Conservation (phyloP, 2,113 vertebrate genomes). For the Tragelaphus buxtoni region DNA sequence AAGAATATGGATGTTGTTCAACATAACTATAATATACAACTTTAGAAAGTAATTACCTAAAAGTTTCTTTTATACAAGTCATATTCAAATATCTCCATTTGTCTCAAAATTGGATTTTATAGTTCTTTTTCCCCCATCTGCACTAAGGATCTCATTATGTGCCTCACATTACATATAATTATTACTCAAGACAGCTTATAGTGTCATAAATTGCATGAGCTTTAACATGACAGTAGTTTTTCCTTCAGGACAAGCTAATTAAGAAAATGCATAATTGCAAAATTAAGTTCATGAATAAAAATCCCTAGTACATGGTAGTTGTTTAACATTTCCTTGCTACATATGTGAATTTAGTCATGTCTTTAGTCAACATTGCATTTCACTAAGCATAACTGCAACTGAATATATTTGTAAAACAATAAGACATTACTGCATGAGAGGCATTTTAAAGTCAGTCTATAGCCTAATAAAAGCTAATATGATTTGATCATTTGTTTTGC, state of each 20-base stretch:
- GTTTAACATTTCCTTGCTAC: not conserved
- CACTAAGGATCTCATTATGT: not conserved
- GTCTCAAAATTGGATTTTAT: not conserved
- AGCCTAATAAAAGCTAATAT: not conserved
- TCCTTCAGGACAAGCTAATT: not conserved
- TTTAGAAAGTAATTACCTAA: not conserved
- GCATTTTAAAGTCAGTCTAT: not conserved
- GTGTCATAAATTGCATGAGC: not conserved
- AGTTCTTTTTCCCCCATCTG: not conserved
- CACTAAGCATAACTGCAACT: not conserved
- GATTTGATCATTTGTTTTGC: not conserved
- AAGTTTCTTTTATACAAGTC: not conserved
- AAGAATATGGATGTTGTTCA: not conserved
- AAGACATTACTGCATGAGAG: not conserved
- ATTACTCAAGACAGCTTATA: not conserved
- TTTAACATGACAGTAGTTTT: not conserved
- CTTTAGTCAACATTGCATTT: constrained; percentile 17
- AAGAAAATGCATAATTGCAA: not conserved
- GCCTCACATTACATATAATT: not conserved
- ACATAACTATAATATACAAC: not conserved
- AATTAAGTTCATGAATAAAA: not conserved
- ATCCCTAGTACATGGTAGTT: not conserved
- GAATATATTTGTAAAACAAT: not conserved
- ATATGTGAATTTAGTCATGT: not conserved
- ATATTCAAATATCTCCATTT: not conserved